Conservation (phyloP, 2,888 invertebrate genomes). For the Lysandra bellargus region DNA sequence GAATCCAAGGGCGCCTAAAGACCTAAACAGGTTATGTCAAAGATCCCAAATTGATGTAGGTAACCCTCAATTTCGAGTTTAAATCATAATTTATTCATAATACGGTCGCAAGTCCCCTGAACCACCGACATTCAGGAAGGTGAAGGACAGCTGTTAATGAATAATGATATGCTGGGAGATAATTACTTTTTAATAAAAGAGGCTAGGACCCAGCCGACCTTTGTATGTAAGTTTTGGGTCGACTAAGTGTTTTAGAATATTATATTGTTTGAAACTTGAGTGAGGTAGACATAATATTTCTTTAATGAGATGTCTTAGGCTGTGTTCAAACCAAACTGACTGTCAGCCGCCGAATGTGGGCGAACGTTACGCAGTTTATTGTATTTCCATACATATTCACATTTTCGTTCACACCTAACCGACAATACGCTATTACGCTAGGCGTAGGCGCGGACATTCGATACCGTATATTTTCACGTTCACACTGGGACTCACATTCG, state of each 20-base stretch:
- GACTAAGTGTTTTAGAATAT: neutral
- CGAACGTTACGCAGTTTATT: too few species aligned
- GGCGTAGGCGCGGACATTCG: too few species aligned
- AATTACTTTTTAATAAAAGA: constrained; percentile 15
- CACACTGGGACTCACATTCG: too few species aligned
- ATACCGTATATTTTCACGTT: too few species aligned
- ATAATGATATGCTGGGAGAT: neutral
- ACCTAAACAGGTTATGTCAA: too few species aligned
- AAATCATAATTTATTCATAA: neutral
- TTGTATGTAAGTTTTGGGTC: neutral
- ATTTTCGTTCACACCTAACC: too few species aligned
- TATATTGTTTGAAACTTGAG: neutral
- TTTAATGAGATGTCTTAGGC: neutral
- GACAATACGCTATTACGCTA: too few species aligned
- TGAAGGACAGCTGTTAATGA: neutral
- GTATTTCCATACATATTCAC: too few species aligned
- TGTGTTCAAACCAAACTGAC: too few species aligned
- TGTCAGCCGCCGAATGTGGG: too few species aligned
- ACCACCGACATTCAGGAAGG: neutral
- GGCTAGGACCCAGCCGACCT: constrained; percentile 2
- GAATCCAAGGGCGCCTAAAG: too few species aligned
- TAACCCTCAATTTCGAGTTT: neutral
- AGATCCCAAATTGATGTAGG: too few species aligned
- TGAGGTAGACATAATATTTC: neutral
- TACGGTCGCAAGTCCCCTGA: neutral